These are phyloP conservation scores for Lasiommata megera DNA, from an alignment of 2,888 invertebrate genomes.

Conservation along the genomic window DNA sequence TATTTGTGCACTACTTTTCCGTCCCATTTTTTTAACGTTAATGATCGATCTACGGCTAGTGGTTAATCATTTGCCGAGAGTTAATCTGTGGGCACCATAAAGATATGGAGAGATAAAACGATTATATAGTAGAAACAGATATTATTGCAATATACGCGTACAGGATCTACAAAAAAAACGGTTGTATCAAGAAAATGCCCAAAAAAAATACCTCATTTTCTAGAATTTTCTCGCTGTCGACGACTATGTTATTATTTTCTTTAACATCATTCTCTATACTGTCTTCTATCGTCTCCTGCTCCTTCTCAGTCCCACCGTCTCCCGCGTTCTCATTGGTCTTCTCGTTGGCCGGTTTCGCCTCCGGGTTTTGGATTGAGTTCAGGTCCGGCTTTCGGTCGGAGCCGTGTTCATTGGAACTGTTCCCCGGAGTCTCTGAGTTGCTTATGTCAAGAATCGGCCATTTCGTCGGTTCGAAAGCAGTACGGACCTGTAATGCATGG, in stretches of 20 bases:
- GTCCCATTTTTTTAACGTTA: too few relatives aligned
- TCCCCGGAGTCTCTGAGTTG: constrained; percentile 19
- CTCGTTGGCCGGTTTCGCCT: constrained; percentile 3
- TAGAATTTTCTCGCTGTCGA: constrained; percentile 1
- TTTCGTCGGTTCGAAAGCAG: constrained; percentile 89
- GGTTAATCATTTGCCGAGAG: too few relatives aligned
- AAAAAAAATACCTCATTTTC: constrained; percentile 9
- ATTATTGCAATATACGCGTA: too few relatives aligned
- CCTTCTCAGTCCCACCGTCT: constrained; percentile 31
- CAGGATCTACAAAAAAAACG: too few relatives aligned
- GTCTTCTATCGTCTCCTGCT: constrained; percentile 14
- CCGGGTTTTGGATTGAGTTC: not conserved
- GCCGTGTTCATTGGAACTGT: constrained; percentile 17
- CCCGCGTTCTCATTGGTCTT: constrained; percentile 20
- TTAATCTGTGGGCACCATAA: too few relatives aligned
- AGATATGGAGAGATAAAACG: too few relatives aligned
- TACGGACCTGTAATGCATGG: constrained; percentile 84
- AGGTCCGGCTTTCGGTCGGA: not conserved
- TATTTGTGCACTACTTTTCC: too few relatives aligned
- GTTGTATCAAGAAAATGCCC: too few relatives aligned
- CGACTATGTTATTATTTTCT: constrained; percentile 7
- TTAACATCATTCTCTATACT: constrained; percentile 19
- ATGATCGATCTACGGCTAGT: too few relatives aligned
- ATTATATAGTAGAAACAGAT: too few relatives aligned
- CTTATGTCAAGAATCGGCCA: constrained; percentile 89